Conservation (phyloP, 2,113 vertebrate genomes). For the Paralichthys olivaceus region DNA sequence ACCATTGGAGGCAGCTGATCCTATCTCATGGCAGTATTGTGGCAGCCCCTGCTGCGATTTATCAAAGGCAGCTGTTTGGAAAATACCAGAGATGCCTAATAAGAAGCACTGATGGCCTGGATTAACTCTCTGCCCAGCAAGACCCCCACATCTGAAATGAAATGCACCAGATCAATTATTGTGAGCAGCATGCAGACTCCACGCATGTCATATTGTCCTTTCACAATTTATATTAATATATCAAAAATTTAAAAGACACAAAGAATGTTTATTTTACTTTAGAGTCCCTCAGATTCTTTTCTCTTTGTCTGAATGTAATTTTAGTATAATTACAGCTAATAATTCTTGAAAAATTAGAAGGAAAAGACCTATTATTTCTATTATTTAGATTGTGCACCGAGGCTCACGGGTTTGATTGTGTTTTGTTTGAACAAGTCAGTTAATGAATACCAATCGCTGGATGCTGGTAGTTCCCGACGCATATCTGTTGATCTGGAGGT, state of each 20-base stretch:
- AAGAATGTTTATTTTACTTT: neutral
- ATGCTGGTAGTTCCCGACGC: slow-evolving; percentile 80
- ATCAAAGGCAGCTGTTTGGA: slow-evolving; percentile 83
- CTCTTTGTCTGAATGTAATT: slow-evolving; percentile 30
- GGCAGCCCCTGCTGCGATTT: slow-evolving; percentile 79
- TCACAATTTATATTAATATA: slow-evolving; percentile 20
- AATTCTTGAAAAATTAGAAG: slow-evolving; percentile 57
- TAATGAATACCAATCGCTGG: slow-evolving; percentile 89
- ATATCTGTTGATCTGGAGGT: slow-evolving; percentile 82
- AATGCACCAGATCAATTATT: slow-evolving; percentile 62
- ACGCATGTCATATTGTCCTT: slow-evolving; percentile 28
- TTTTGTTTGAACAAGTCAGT: slow-evolving; percentile 86
- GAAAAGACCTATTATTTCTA: slow-evolving; percentile 78
- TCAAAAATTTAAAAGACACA: neutral
- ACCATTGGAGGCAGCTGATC: slow-evolving; percentile 80
- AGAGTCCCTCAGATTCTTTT: neutral
- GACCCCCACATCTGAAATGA: slow-evolving; percentile 43
- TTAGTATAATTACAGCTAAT: slow-evolving; percentile 48
- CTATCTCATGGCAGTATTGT: slow-evolving; percentile 78
- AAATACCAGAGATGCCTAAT: slow-evolving; percentile 82
- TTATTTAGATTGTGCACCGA: slow-evolving; percentile 72
- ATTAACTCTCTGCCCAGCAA: slow-evolving; percentile 70
- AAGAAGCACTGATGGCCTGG: slow-evolving; percentile 71
- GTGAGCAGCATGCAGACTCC: slow-evolving; percentile 38
- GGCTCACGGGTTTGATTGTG: slow-evolving; percentile 81